These are phyloP conservation scores for Harpalus rufipes DNA, from an alignment of 2,888 invertebrate species.

Conservation along the genomic window DNA sequence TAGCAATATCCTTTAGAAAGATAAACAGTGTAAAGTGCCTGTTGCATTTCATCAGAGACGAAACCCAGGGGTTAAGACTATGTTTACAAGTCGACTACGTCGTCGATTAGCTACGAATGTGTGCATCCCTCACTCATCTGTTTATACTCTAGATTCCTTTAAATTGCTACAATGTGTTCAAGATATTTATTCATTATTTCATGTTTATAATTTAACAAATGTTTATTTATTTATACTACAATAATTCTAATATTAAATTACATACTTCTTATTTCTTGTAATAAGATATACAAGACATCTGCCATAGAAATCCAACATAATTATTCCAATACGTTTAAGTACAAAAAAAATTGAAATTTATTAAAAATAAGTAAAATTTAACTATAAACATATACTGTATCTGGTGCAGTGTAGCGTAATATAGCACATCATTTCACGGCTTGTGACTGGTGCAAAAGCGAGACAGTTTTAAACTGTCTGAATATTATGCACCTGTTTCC, in stretches of 20 bases:
- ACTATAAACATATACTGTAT: no score
- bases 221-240: conserved; percentile 2
- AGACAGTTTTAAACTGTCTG: no score
- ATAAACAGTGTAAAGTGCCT: conserved; percentile 7
- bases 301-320: no score
- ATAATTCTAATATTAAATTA: background rate
- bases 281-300: no score
- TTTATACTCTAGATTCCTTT: conserved; percentile 23
- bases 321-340: no score
- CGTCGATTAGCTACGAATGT: conserved; percentile 30
- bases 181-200: conserved; percentile 4
- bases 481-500: no score
- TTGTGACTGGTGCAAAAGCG: no score
- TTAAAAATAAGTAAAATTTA: no score
- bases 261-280: background rate
- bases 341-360: no score
- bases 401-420: no score
- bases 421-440: no score
- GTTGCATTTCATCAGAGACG: conserved; percentile 25
- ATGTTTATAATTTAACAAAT: background rate
- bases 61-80: conserved; percentile 40
- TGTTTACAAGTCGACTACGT: conserved; percentile 31
- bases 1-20: conserved; percentile 40
- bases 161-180: conserved; percentile 15
- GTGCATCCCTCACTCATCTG: conserved; percentile 28